phyloP scores from a whole-genome alignment of 2,888 invertebrate species.

The Plagodis pulveraria region DNA sequence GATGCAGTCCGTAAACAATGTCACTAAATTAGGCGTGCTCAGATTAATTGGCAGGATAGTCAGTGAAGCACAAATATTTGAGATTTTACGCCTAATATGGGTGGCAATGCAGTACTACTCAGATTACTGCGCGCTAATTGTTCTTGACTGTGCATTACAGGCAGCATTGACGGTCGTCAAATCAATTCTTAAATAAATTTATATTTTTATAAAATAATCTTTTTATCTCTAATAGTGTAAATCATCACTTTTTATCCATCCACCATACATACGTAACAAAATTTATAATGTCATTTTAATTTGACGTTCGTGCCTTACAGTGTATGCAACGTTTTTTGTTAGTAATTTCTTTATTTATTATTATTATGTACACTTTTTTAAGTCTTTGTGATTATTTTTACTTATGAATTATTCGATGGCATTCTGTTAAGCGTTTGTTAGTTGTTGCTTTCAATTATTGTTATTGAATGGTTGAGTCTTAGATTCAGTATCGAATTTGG shows the following conservation, averaged over 20 bases:
- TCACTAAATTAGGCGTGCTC: too few relatives aligned
- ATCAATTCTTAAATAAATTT: too few relatives aligned
- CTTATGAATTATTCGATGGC: constrained; percentile 38
- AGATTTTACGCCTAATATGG: too few relatives aligned
- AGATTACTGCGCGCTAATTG: too few relatives aligned
- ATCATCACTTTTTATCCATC: constrained; percentile 17
- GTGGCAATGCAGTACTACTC: too few relatives aligned
- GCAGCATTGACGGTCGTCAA: too few relatives aligned
- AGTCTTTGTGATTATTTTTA: constrained; percentile 51
- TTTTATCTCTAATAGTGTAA: constrained; percentile 9
- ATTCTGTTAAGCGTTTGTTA: constrained; percentile 28
- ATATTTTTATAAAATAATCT: neutral
- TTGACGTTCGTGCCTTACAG: constrained; percentile 35
- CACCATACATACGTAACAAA: constrained; percentile 33
- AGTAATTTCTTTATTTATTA: constrained; percentile 49
- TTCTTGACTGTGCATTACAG: too few relatives aligned
- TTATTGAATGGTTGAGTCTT: constrained; percentile 23
- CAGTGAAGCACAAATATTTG: too few relatives aligned
- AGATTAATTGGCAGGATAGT: too few relatives aligned
- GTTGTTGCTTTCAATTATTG: constrained; percentile 16
- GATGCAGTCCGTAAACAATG: too few relatives aligned
- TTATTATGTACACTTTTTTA: constrained; percentile 47
- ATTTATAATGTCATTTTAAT: constrained; percentile 11
- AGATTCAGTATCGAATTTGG: constrained; percentile 1
- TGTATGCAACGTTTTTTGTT: constrained; percentile 42